Percentiles rank a stretch among this genome's conserved stretches.
Evolutionary conservation across 2,113 vertebrate species (phyloP).

Genomic region (Cairina moschata): DNA sequence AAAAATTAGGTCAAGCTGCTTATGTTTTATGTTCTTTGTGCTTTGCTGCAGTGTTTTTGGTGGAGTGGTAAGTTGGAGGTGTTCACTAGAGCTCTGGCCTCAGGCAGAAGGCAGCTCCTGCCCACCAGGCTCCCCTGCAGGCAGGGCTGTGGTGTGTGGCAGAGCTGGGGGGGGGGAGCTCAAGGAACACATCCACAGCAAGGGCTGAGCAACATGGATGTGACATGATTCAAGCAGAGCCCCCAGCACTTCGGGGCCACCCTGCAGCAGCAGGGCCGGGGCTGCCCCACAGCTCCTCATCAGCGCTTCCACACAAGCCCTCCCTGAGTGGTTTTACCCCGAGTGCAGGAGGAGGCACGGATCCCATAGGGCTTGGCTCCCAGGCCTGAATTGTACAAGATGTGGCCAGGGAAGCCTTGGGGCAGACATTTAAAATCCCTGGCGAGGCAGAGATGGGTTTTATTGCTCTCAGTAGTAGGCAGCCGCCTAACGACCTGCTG

Average conservation of each 20-base stretch:
- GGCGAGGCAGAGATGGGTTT: neutral
- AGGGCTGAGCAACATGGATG: fast-evolving
- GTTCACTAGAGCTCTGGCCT: fast-evolving
- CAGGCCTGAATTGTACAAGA: neutral
- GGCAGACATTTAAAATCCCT: fast-evolving
- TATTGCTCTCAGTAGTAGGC: fast-evolving
- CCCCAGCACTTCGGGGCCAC: too few species aligned
- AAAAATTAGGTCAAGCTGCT: neutral
- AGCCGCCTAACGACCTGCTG: too few species aligned
- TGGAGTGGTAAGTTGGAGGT: fast-evolving
- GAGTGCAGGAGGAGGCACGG: fast-evolving
- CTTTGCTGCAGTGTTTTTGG: neutral
- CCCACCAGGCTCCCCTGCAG: fast-evolving
- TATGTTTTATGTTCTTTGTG: neutral
- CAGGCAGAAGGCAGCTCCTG: neutral
- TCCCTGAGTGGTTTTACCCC: fast-evolving
- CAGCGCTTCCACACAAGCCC: fast-evolving
- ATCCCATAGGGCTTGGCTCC: fast-evolving
- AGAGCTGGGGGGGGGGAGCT: fast-evolving
- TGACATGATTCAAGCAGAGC: fast-evolving
- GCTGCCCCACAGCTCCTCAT: fast-evolving
- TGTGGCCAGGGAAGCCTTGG: neutral
- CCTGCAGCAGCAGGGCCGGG: fast-evolving
- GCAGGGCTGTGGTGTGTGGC: fast-evolving
- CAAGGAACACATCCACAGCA: fast-evolving